Evolutionary conservation across 2,113 vertebrate species (phyloP), one percentile per base, ranked within the genome.

Genomic region (Syngnathoides biaculeatus): DNA sequence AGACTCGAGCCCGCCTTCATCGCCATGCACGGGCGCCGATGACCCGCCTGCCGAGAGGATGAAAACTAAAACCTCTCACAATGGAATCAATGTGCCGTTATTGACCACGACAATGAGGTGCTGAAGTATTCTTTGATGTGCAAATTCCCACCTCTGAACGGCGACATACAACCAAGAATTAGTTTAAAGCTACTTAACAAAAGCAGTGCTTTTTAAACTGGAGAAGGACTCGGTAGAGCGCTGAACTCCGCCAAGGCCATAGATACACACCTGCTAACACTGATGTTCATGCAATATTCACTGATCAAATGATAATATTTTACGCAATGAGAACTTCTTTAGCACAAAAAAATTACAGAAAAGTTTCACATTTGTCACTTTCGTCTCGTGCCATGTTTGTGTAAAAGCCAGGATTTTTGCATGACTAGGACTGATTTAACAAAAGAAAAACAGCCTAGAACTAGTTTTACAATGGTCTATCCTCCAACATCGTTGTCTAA

Each of bases 1-100:
- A 2, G 38, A 20, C 2, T 40, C 20, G 4, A 38, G 63, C 50
- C 50, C 64, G 62, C 57, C 64, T 81, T 80, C 63, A 77, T 80
- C 68, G 68, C 45, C 45, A 47, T 17, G 57, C 19, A 53, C 45
- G 42, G 57, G 50, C 69, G 72, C 39, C 30, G 64, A 69, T 67
- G 68, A 79, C 68, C 63, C 35, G 61, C 20, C 50, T 64, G 69
- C 63, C 67, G 72, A 76, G 55, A 42, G 53, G 56, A 67, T 68
- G 56, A 35, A 47, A 26, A 45, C 1, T 14, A 15, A 62, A 43
- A 22, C 5, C 14, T 43, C 59, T 13, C 39, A 15, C 39, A 14
- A 60, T 39, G 12, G 57, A 38, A 19, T 59, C 35, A 20, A 61
- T 42, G 38, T 7, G 12, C 22, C 26, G 13, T 13, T 24, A 26